Evolutionary conservation across 2,113 vertebrate species (phyloP).

Genomic region (Sclerurus mexicanus): DNA sequence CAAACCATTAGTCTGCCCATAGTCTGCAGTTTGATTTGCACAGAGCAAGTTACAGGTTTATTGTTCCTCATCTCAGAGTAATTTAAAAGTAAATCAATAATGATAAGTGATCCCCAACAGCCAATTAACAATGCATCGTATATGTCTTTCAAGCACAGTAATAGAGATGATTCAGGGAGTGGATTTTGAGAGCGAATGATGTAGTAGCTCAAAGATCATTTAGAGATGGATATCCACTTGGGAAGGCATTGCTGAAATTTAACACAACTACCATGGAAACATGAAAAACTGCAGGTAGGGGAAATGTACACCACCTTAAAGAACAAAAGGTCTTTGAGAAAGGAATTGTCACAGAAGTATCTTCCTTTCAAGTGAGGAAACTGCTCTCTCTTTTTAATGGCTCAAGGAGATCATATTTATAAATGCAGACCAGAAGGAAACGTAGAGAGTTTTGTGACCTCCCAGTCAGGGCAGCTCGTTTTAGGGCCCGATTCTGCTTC

Average conservation of each 20-base stretch:
- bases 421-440: background rate
- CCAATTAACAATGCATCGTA: background rate
- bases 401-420: background rate
- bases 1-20: background rate
- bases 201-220: background rate
- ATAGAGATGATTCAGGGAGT: background rate
- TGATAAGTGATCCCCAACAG: background rate
- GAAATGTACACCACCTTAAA: background rate
- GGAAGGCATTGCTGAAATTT: background rate
- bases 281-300: background rate
- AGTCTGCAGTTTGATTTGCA: background rate
- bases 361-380: background rate
- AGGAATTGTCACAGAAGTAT: background rate
- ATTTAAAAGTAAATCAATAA: slow-evolving; percentile 23
- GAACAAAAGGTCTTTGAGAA: background rate
- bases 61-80: background rate
- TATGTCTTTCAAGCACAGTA: background rate
- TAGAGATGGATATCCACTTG: background rate
- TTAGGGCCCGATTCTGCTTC: background rate
- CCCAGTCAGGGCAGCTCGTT: background rate
- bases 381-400: background rate
- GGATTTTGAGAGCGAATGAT: background rate
- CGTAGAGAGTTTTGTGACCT: rapidly evolving
- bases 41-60: background rate
- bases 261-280: background rate